Evolutionary conservation across 2,797 vertebrate species (phyloP).

Genomic region (Falco novaeseelandiae): DNA sequence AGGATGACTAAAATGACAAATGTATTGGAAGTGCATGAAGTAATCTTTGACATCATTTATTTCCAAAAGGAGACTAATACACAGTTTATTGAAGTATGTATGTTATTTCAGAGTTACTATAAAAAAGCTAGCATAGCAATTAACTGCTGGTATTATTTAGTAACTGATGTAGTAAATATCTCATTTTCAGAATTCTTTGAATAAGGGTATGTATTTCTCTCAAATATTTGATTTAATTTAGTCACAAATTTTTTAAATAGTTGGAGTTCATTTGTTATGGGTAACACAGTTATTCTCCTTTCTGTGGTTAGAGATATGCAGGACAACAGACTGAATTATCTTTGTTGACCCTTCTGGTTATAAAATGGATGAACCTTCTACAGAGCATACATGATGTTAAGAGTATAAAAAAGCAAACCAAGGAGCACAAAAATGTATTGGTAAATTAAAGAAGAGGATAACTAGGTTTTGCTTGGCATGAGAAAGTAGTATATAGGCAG

Average conservation of each 20-base stretch:
- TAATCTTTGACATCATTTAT: background rate
- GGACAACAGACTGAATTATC: background rate
- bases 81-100: background rate
- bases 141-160: background rate
- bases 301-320: background rate
- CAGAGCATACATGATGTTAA: background rate
- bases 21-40: background rate
- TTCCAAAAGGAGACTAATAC: background rate
- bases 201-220: background rate
- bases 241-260: background rate
- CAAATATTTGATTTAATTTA: background rate
- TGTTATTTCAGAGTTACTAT: background rate
- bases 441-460: background rate
- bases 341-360: background rate
- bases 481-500: background rate
- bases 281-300: background rate
- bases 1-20: background rate
- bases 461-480: background rate
- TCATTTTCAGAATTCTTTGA: background rate
- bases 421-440: background rate
- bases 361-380: background rate
- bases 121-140: background rate
- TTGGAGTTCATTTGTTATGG: background rate
- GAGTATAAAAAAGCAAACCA: background rate
- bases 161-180: background rate